Base-by-base conservation (phyloP, 2,113 vertebrate genomes). In the Bufo bufo region DNA sequence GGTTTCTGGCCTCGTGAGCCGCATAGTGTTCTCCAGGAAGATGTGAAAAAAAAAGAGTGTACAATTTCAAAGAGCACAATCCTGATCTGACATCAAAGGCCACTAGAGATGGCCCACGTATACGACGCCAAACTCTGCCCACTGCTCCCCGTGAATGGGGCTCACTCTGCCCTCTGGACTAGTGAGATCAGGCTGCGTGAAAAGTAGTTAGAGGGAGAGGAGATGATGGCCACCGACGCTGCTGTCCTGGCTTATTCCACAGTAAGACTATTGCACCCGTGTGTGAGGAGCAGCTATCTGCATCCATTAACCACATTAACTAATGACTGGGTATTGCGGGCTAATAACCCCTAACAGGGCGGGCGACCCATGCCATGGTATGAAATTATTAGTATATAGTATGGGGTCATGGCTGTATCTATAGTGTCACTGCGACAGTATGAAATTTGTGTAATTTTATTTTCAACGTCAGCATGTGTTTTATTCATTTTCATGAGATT, bases 21-120 rank as follows among this genome's bases (percentile, higher is more conserved):
- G 59, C 72, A 89, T 89, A 78, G 59, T 77, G 72, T 84, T 89
- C 87, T 75, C 87, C 11, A 72, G 61, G 49, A 78, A 69, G 74
- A 78, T 66, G 77, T 77, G 82, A 71, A 54, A 88, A 87, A 71
- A 52, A 59, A 33, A 10, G 61, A 58, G 87, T 89, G 87, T 89
- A 84, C 23, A 17, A 78, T 89, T 89, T 89, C 87, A 89, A 89
- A 89, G 87, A 54, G 81, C 81, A 23, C 50, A 50, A 84, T 89
- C 61, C 72, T 84, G 87, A 78, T 84, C 72, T 84, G 72, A 89
- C 87, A 89, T 89, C 87, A 89, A 89, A 89, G 87, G 72, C 59
- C 82, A 47, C 50, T 52, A 58, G 77, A 77, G 19, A 83, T 83
- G 87, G 54, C 10, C 80, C 81, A 66, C 56, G 84, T 58, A 69